phyloP scores from a whole-genome alignment of 2,888 invertebrate species.

The Abrostola triplasia region DNA sequence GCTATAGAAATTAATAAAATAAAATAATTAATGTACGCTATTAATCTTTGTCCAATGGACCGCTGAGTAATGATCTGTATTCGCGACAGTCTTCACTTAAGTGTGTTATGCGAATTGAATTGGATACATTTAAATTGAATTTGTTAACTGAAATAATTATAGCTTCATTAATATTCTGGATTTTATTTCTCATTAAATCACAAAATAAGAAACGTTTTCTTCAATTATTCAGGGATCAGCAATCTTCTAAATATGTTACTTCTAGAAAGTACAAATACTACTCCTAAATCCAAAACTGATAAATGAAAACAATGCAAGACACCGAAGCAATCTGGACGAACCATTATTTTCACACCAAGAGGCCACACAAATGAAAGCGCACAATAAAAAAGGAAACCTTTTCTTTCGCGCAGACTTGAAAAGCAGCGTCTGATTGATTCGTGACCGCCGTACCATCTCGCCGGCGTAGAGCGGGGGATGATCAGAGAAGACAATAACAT shows the following conservation, averaged over 20 bases:
- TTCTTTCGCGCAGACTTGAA: slow-evolving; percentile 16
- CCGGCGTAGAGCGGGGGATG: slow-evolving; percentile 1
- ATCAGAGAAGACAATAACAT: slow-evolving; percentile 37
- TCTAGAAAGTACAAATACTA: no score
- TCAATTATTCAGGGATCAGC: no score
- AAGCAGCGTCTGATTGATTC: slow-evolving; percentile 43
- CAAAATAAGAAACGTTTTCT: no score
- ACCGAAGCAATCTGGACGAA: not conserved
- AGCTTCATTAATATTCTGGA: slow-evolving; percentile 3
- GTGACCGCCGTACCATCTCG: slow-evolving; percentile 13
- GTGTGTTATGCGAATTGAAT: slow-evolving; percentile 44
- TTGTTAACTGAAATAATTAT: slow-evolving; percentile 12
- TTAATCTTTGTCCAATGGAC: slow-evolving; percentile 35
- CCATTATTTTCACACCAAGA: slow-evolving; percentile 6
- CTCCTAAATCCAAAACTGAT: no score
- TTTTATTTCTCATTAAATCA: no score
- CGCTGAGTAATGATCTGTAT: slow-evolving; percentile 42
- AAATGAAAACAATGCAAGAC: slow-evolving; percentile 1
- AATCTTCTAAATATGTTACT: no score
- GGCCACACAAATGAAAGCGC: slow-evolving; percentile 21
- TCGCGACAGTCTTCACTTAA: slow-evolving; percentile 25
- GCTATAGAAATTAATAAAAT: slow-evolving; percentile 47
- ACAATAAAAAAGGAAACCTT: slow-evolving; percentile 23
- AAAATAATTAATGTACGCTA: slow-evolving; percentile 40
- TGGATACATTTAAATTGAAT: slow-evolving; percentile 24